Evolutionary conservation across 2,113 vertebrate species (phyloP).

Genomic region (Brachirus orientalis): DNA sequence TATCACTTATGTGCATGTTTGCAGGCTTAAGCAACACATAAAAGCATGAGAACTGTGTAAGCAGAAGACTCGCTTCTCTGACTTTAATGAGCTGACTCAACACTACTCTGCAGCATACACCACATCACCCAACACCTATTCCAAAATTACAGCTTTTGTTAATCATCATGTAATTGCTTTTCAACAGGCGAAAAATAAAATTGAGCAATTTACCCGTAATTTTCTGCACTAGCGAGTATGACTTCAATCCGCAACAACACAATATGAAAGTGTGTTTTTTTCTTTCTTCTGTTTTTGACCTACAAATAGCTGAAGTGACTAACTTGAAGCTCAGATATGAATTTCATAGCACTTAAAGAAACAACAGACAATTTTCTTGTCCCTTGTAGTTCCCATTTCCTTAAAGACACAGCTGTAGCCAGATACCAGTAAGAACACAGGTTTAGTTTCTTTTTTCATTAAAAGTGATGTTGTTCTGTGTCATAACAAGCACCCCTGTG

Average conservation of each 20-base stretch:
- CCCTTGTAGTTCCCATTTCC: neutral
- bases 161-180: slow-evolving; percentile 64
- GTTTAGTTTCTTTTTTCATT: no score
- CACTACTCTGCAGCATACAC: slow-evolving; percentile 31
- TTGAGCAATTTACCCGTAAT: slow-evolving; percentile 60
- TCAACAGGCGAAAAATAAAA: slow-evolving; percentile 56
- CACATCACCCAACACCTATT: slow-evolving; percentile 25
- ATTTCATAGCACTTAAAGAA: neutral
- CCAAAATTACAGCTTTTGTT: slow-evolving; percentile 53
- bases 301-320: slow-evolving; percentile 3
- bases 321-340: slow-evolving; percentile 25
- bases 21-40: slow-evolving; percentile 54
- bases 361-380: neutral
- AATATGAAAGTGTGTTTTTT: slow-evolving; percentile 5
- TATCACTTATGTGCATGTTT: slow-evolving; percentile 32
- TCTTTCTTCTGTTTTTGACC: neutral
- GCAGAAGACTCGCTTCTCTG: slow-evolving; percentile 54
- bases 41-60: slow-evolving; percentile 23
- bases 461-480: no score
- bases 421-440: no score
- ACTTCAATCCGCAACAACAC: slow-evolving; percentile 48
- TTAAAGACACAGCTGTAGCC: no score
- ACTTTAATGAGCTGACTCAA: slow-evolving; percentile 54
- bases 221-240: slow-evolving; percentile 60
- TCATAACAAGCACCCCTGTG: no score